Evolutionary conservation across 2,113 vertebrate species (phyloP).

Genomic region (Odocoileus virginianus): DNA sequence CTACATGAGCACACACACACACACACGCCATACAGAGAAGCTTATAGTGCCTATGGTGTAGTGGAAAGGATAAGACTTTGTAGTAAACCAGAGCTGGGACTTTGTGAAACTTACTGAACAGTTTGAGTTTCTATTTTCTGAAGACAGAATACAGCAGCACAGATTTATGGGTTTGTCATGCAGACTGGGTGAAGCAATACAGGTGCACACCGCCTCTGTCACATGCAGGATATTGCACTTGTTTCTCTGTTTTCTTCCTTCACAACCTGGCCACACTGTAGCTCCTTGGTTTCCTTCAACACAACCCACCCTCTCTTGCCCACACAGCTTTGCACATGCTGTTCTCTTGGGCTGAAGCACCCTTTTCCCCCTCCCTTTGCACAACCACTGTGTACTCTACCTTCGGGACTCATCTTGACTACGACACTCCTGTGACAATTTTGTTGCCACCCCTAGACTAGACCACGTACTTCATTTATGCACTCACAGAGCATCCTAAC

Average conservation of each 20-base stretch:
- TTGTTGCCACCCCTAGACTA: neutral
- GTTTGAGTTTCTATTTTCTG: neutral
- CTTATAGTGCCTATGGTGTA: neutral
- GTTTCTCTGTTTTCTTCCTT: neutral
- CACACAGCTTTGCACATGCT: too few relatives aligned
- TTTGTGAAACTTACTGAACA: neutral
- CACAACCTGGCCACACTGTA: neutral
- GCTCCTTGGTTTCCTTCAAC: neutral
- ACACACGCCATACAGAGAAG: neutral
- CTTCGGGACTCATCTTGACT: neutral
- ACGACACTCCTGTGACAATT: neutral
- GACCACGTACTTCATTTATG: neutral
- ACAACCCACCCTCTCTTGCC: neutral
- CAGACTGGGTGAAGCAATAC: neutral
- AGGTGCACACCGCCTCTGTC: rapidly evolving
- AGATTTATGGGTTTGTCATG: rapidly evolving
- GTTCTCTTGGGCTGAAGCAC: neutral
- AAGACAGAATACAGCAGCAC: neutral
- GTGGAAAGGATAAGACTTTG: neutral
- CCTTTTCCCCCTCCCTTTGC: neutral
- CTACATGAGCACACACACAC: neutral
- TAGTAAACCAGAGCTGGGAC: neutral
- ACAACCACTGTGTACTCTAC: neutral
- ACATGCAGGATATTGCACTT: neutral
- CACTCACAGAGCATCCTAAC: neutral